Evolutionary conservation across 2,797 vertebrate species (phyloP), one percentile per base, ranked within the genome.

Genomic region (Natrix natrix): DNA sequence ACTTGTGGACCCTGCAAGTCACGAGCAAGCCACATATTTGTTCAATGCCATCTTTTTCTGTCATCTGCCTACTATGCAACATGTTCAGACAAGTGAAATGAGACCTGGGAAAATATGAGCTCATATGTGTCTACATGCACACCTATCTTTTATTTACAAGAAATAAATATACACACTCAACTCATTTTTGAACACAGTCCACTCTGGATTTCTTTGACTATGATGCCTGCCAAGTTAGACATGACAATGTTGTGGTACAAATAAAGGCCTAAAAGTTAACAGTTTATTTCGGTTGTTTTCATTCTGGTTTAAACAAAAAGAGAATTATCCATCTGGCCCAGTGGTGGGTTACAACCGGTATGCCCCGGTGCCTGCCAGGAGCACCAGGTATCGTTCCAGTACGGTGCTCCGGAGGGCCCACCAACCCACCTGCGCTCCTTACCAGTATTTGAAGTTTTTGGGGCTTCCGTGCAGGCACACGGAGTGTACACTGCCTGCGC

Each of bases 201-300:
- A 90, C 61, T 90, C 28, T 90, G 86, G 90, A 57, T n/a, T 90
- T 94, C 90, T 90, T 83, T 86, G 56, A 91, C 10, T 57, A 8
- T 5, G 8, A 2, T 0, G 1, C 2, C 83, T 24, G 2, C 57
- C 14, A 90, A 48, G 55, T 87, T 91, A 28, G 60, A 24, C 1
- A 26, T 86, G 26, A 43, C 17, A 86, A 2, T 0, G 1, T 57
- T 78, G 56, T 87, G 78, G 89, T 55, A 61, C 28, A 10, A 60
- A 93, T 87, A 5, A 93, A 32, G 92, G 91, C 86, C 63, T 92
- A 59, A 74, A 22, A 92, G 20, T 90, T 90, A 91, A 87, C 59
- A 32, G 86, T 90, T 86, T 57, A 83, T 54, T 93, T 91, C 54
- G 74, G 3, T 60, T 24, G 52, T 91, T 91, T 91, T 69, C 54